Base-by-base conservation (phyloP, 2,797 vertebrate species). In the Leptodactylus fallax region DNA sequence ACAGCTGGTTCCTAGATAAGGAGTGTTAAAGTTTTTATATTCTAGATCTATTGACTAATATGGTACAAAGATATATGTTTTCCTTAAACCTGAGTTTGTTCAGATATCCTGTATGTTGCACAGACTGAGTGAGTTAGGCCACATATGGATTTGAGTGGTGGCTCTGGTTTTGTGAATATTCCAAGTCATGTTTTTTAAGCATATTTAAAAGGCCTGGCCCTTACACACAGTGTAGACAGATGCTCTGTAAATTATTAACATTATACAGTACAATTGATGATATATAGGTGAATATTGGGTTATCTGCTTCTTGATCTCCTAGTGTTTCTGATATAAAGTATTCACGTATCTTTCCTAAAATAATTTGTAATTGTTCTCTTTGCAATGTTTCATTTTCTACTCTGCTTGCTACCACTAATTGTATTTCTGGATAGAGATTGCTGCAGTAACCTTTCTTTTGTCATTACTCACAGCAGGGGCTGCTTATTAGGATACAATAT, bases 391-490 rank as follows among this genome's bases (percentile, higher is more conserved):
- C 56, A 23, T 72, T 85, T 69, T 55, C 23, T 83, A 3, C 25
- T 45, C 7, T 74, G 67, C 67, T 74, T 61, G 55, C n/a, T 60
- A 51, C 51, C 36, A 85, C 17, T 49, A 85, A 85, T 77, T 85
- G 83, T 85, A 13, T 74, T 81, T 87, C 65, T 51, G 13, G 58
- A 63, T 74, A 55, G 45, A 76, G 58, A 74, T 13, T 55, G 55
- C 36, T 74, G 10, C 55, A 25, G 71, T 85, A 77, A 4, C 55
- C 78, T 79, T 71, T 60, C 67, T n/a, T 65, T 51, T 36, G 61
- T 0, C 1, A 81, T 60, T 86, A 21, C 47, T 83, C 89, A 82
- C 27, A 76, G 89, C 81, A 81, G 79, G 71, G 71, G 23, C 25
- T 17, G 0, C 0, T 74, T 49, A 87, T 0, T 0, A 65, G 25